Base-by-base conservation (phyloP, 2,888 invertebrate genomes). In the Clanis bilineata region DNA sequence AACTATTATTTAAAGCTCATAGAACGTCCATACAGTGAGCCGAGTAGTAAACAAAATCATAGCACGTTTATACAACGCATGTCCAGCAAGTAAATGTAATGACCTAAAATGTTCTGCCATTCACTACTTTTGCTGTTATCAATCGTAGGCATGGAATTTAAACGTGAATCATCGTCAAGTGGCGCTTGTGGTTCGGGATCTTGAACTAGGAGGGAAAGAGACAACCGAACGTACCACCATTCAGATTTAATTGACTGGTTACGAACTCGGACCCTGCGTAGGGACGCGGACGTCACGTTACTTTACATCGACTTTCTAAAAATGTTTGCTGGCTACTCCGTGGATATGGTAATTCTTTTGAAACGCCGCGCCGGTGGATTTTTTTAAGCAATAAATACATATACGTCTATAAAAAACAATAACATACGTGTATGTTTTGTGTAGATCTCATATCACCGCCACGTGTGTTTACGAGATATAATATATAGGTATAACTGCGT, bases 181-280 rank as follows among this genome's bases (percentile, higher is more conserved):
- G 90, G 90, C 90, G 90, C 90, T 87, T 86, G 83, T 79, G 78
- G 79, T 77, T 81, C 79, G 78, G 84, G 84, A 83, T 83, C 82
- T 82, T 77, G 75, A 75, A 76, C 77, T 79, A 74, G 70, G 90
- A 80, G 86, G 65, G 85, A 91, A 81, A 85, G 90, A 89, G 91
- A 90, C 74, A 70, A 83, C 70, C 64, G 76, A 84, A 83, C 75
- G 81, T 85, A 83, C 84, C 86, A 87, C 86, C 83, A 88, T 90
- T 90, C 88, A 80, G 83, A 86, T 87, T 87, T 88, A 91, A 91
- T 90, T 90, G 89, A 90, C 89, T 90, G 88, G 88, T 88, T 90
- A 89, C 88, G 83, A 85, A 85, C 84, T 86, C 86, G 83, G 85
- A 86, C 90, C 89, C 88, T 86, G 83, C 73, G 78, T 87, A 90